Conservation (phyloP, 2,113 vertebrate species). For the Rutilus rutilus region DNA sequence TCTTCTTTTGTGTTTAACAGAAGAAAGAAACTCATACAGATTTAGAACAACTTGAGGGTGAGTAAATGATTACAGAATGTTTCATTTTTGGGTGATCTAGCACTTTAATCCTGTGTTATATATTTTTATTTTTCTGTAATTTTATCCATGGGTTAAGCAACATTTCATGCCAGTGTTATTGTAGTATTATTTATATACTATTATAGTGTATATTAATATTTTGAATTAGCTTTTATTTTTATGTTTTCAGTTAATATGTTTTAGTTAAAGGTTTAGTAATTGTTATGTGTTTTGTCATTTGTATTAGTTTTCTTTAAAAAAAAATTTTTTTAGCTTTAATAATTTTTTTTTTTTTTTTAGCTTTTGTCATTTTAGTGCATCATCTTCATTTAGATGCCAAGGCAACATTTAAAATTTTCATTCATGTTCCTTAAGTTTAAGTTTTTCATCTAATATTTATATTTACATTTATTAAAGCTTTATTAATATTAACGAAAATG, state of each 20-base stretch:
- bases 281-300: neutral
- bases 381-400: neutral
- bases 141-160: neutral
- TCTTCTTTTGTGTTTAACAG: too few relatives aligned
- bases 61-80: too few relatives aligned
- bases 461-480: neutral
- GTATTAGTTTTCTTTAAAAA: neutral
- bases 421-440: too few relatives aligned
- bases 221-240: neutral
- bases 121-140: neutral
- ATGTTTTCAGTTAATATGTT: too few relatives aligned
- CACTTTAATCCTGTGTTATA: neutral
- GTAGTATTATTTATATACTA: neutral
- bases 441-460: neutral
- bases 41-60: too few relatives aligned
- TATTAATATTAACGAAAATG: neutral
- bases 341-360: neutral
- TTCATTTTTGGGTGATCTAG: too few relatives aligned
- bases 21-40: too few relatives aligned
- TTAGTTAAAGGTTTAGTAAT: neutral
- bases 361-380: neutral
- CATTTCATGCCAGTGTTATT: neutral
- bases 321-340: too few relatives aligned
- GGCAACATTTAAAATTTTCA: neutral
- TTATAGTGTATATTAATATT: neutral